Evolutionary conservation across 2,888 invertebrate genomes (phyloP).

Genomic region (Rhingia rostrata): DNA sequence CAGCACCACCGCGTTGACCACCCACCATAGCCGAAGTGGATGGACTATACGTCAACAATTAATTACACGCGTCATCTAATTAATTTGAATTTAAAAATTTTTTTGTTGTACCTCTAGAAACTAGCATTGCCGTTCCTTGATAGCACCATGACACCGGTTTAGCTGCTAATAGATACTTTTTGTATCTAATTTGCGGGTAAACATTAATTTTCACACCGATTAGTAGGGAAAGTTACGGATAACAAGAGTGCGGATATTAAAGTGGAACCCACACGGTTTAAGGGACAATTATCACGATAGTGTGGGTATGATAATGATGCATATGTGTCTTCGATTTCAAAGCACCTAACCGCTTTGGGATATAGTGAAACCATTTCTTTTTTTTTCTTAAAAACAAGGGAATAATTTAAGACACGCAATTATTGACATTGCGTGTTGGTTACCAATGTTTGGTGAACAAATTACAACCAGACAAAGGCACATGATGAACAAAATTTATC

Average conservation of each 20-base stretch:
- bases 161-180: background rate
- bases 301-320: constrained; percentile 17
- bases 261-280: constrained; percentile 22
- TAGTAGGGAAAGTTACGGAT: constrained; percentile 13
- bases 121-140: background rate
- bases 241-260: constrained; percentile 10
- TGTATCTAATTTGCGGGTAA: constrained; percentile 43
- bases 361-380: background rate
- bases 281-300: constrained; percentile 25
- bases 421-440: constrained; percentile 37
- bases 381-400: constrained; percentile 5
- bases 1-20: constrained; percentile 37
- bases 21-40: constrained; percentile 39
- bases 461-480: constrained; percentile 5
- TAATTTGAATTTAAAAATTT: constrained; percentile 67
- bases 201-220: constrained; percentile 58
- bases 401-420: constrained; percentile 7
- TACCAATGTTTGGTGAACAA: constrained; percentile 42
- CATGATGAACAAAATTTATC: constrained; percentile 6
- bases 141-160: background rate
- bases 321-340: constrained; percentile 18
- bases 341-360: background rate
- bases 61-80: constrained; percentile 61
- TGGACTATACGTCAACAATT: constrained; percentile 64
- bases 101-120: constrained; percentile 4